These are phyloP conservation scores for Halictus ligatus DNA, from an alignment of 2,888 invertebrate genomes.

Conservation along the genomic window DNA sequence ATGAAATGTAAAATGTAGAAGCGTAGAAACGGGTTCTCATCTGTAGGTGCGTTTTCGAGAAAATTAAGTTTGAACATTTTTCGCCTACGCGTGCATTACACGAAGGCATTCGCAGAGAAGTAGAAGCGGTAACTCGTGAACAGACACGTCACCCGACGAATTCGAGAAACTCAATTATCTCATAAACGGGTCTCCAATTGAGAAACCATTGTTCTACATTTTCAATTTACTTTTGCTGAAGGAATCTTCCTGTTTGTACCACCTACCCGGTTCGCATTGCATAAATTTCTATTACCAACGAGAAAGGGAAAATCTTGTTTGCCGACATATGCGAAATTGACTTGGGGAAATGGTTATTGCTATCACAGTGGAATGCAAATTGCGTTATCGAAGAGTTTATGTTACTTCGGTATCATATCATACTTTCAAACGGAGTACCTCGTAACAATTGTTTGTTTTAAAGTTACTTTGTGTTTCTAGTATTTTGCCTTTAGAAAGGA, in stretches of 20 bases:
- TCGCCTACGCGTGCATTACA: background rate
- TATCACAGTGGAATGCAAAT: background rate
- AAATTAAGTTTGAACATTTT: slow-evolving; percentile 5
- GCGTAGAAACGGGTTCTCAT: background rate
- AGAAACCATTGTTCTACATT: background rate
- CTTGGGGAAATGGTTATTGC: background rate
- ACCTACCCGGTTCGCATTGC: background rate
- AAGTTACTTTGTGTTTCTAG: background rate
- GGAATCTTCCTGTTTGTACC: background rate
- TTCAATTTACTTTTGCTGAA: background rate
- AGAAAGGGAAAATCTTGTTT: background rate
- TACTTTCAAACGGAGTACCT: background rate
- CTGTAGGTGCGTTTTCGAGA: background rate
- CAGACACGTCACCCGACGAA: background rate
- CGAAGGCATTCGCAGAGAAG: background rate
- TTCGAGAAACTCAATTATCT: background rate
- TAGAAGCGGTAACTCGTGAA: background rate
- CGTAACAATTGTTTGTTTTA: background rate
- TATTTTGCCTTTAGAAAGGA: background rate
- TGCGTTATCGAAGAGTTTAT: background rate
- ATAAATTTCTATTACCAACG: background rate
- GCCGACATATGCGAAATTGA: background rate
- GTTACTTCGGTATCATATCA: background rate
- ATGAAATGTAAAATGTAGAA: background rate
- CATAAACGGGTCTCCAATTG: background rate